These are phyloP conservation scores for Galleria mellonella DNA, from an alignment of 1,140 invertebrate genomes.

Conservation along the genomic window DNA sequence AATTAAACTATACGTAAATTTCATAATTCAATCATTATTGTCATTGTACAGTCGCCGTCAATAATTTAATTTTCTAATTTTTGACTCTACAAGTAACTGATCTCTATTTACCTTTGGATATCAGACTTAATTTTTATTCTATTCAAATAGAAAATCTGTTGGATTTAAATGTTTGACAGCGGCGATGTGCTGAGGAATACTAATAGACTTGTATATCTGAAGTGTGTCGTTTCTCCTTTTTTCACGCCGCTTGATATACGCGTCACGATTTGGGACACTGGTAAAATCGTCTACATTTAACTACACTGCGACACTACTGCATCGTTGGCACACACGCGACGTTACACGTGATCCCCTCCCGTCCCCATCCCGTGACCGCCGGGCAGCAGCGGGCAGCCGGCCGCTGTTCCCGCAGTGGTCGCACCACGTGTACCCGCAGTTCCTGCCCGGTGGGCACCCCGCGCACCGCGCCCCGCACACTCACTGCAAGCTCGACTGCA, in stretches of 20 bases:
- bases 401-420: constrained; percentile 94
- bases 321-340: constrained; percentile 11
- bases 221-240: constrained; percentile 65
- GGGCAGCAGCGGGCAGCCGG: constrained; percentile 64
- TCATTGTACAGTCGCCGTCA: constrained; percentile 18
- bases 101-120: no score
- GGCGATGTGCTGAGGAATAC: constrained; percentile 17
- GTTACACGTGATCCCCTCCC: constrained; percentile 11
- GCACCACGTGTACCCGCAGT: constrained; percentile 93
- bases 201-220: constrained; percentile 37
- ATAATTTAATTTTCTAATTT: background rate
- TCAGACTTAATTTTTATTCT: constrained; percentile 6
- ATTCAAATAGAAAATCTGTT: background rate
- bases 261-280: constrained; percentile 70
- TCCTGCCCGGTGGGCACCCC: constrained; percentile 89
- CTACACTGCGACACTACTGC: constrained; percentile 30
- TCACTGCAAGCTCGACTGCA: constrained; percentile 71
- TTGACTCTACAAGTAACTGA: no score
- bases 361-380: constrained; percentile 5
- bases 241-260: constrained; percentile 70
- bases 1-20: constrained; percentile 2
- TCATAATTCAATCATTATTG: constrained; percentile 8
- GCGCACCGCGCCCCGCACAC: constrained; percentile 75
- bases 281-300: constrained; percentile 57
- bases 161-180: constrained; percentile 10